phyloP scores from a whole-genome alignment of 2,797 vertebrate genomes.

The Phyllotis vaccarum region DNA sequence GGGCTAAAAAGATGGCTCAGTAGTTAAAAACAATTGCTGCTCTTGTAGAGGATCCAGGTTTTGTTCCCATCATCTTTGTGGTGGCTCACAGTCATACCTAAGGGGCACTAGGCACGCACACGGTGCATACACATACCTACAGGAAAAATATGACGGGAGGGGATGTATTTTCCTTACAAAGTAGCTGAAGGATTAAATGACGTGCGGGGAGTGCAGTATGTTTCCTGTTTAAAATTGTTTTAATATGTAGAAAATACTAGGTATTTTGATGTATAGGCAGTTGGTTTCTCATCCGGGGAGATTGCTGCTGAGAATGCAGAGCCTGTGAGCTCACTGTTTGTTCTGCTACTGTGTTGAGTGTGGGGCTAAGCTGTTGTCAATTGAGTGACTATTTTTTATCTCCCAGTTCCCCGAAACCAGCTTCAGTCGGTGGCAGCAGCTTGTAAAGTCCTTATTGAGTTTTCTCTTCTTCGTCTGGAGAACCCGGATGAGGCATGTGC shows the following conservation, averaged over 20 bases:
- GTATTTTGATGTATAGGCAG: background rate
- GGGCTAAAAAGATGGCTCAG: background rate
- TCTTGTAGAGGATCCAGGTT: background rate
- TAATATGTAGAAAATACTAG: slow-evolving; percentile 42
- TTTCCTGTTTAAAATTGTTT: slow-evolving; percentile 13
- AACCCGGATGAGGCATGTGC: slow-evolving; percentile 99
- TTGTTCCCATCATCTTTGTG: background rate
- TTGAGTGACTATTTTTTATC: slow-evolving; percentile 68
- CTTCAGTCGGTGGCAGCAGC: slow-evolving; percentile 97
- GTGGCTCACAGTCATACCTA: background rate
- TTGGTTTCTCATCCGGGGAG: slow-evolving; percentile 23
- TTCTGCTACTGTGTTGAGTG: background rate
- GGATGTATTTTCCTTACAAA: background rate
- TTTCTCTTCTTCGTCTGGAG: slow-evolving; percentile 97
- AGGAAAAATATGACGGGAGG: background rate
- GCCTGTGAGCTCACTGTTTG: background rate
- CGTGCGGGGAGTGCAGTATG: background rate
- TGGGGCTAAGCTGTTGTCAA: background rate
- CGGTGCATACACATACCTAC: background rate
- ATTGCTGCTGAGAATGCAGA: background rate
- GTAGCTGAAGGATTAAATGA: slow-evolving; percentile 29
- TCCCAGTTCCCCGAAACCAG: slow-evolving; percentile 97
- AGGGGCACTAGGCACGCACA: background rate
- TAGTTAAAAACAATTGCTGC: background rate
- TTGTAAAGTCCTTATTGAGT: slow-evolving; percentile 99